Base-by-base conservation (phyloP, 2,888 invertebrate species). In the Mimas tiliae region DNA sequence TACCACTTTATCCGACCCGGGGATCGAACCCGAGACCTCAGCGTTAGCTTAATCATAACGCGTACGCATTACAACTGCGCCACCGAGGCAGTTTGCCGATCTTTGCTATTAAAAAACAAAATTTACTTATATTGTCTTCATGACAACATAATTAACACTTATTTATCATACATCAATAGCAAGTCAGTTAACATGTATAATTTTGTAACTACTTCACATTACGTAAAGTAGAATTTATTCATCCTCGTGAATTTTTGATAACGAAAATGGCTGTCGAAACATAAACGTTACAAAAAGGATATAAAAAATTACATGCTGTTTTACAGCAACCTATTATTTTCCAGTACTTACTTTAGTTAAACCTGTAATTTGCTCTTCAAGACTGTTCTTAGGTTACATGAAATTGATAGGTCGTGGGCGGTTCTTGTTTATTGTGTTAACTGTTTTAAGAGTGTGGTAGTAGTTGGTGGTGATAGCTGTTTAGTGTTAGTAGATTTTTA, bases 281-380 rank as follows among this genome's bases (percentile, higher is more conserved):
- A 38, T 42, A 58, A 42, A 55, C 55, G 55, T 1, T 19, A 12
- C 65, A 38, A 38, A 55, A 55, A 38, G 55, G 34, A 55, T 55
- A 34, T 16, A 38, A 1, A 27, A 27, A 27, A 55, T 55, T 38
- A 55, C 16, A 55, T 38, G 16, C 3, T 55, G 16, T 38, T 55
- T 55, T 55, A 34, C 27, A 16, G 55, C 3, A 8, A 16, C 38
- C n/a, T 58, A 58, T 38, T 6, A 38, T 42, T 19, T 16, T 42
- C 38, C 19, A 58, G 19, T 42, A 42, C 38, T 52, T 42, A 42
- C 38, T 52, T 52, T 3, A 52, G n/a, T 55, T 33, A 38, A 38
- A 55, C 55, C 16, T 55, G 38, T 55, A 55, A 55, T 55, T 55
- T 55, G 14, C 6, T 27, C 34, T 9, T n/a, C n/a, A 27, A 27